Evolutionary conservation across 2,113 vertebrate species (phyloP).

Genomic region (Platysteira castanea): DNA sequence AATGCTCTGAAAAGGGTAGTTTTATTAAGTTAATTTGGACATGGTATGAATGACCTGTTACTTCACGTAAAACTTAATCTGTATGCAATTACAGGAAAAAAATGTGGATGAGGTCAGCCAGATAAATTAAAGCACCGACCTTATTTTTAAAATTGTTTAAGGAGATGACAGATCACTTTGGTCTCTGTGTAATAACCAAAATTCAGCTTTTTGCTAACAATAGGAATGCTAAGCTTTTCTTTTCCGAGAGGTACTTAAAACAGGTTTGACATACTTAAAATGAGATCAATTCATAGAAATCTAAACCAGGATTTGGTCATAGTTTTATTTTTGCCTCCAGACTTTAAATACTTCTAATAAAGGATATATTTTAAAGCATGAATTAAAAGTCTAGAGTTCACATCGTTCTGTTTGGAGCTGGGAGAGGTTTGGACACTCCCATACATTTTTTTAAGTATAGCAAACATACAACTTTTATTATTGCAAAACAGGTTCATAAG

Average conservation of each 20-base stretch:
- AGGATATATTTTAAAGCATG: constrained; percentile 39
- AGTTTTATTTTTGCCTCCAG: constrained; percentile 54
- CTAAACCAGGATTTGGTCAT: constrained; percentile 50
- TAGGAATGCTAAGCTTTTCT: constrained; percentile 44
- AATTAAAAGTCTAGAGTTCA: constrained; percentile 39
- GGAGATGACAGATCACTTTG: constrained; percentile 23
- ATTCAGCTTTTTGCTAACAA: constrained; percentile 56
- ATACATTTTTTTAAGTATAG: not conserved
- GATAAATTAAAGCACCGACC: constrained; percentile 16
- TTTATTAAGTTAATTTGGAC: not conserved
- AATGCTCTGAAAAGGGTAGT: not conserved
- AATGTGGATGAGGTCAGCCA: not conserved
- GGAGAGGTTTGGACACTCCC: not conserved
- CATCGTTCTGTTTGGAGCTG: not conserved
- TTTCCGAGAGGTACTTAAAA: constrained; percentile 57
- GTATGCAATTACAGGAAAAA: not conserved
- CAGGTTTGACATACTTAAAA: constrained; percentile 36
- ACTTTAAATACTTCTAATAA: constrained; percentile 47
- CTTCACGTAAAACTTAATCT: not conserved
- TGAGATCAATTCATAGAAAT: constrained; percentile 39
- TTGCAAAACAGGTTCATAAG: not conserved
- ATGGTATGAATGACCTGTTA: not conserved
- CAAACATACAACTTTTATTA: not conserved
- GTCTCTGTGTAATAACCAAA: constrained; percentile 27
- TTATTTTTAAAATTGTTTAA: constrained; percentile 52